These are phyloP conservation scores for Eupithecia centaureata DNA, from an alignment of 2,888 invertebrate species.

Conservation along the genomic window DNA sequence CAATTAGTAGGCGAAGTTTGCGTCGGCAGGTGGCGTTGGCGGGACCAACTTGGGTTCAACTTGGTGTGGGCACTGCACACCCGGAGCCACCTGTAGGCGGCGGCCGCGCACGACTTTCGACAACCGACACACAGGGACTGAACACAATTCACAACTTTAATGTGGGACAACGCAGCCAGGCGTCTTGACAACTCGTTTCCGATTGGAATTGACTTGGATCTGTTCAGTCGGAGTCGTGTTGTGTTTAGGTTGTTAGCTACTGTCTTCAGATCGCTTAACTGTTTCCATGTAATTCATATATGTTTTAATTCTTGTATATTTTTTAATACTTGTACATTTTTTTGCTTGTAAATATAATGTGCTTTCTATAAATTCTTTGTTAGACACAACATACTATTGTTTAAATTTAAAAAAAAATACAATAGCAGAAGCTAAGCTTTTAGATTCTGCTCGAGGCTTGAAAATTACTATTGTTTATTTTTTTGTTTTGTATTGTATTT, in stretches of 20 bases:
- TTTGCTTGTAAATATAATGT: no score
- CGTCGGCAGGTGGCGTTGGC: constrained; percentile 27
- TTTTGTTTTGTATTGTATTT: no score
- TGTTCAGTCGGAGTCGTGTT: no score
- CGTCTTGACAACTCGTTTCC: neutral
- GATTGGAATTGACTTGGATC: neutral
- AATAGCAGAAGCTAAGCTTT: no score
- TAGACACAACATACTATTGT: no score
- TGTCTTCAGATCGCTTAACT: neutral
- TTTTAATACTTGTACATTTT: neutral
- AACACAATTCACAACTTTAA: neutral
- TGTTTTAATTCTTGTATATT: neutral
- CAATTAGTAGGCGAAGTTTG: constrained; percentile 35
- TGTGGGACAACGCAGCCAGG: neutral
- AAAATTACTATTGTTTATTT: no score
- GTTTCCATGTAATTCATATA: no score
- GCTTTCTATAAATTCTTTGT: neutral
- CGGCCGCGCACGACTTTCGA: neutral
- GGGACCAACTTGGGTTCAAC: constrained; percentile 11
- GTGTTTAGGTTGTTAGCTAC: neutral
- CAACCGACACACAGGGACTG: neutral
- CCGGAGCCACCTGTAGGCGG: neutral
- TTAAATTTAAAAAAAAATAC: no score
- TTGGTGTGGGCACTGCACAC: constrained; percentile 1
- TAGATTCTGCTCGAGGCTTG: no score